Conservation (phyloP, 2,888 invertebrate species). For the Hecatera dysodea region DNA sequence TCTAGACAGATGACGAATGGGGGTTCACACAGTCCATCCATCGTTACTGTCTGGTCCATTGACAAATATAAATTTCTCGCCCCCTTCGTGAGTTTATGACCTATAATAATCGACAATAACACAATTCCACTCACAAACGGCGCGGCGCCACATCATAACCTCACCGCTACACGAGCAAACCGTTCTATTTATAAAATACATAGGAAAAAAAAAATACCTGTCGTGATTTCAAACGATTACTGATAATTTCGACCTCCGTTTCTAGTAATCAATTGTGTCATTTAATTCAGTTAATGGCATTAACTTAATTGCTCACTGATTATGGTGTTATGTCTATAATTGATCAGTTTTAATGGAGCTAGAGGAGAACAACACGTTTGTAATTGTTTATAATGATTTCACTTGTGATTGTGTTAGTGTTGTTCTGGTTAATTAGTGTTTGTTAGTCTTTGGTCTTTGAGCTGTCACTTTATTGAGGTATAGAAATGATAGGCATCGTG, state of each 20-base stretch:
- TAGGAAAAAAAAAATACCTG: slow-evolving; percentile 39
- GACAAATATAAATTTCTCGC: too few relatives aligned
- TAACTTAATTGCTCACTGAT: slow-evolving; percentile 83
- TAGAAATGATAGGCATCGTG: too few relatives aligned
- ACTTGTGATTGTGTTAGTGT: slow-evolving; percentile 30
- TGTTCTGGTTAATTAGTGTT: neutral
- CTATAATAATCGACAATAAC: too few relatives aligned
- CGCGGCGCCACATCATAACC: neutral
- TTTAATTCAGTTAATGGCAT: slow-evolving; percentile 86
- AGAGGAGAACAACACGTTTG: slow-evolving; percentile 56
- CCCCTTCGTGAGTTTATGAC: too few relatives aligned
- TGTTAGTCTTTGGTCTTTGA: neutral
- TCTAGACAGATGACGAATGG: too few relatives aligned
- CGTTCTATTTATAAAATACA: slow-evolving; percentile 17
- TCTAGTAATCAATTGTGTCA: slow-evolving; percentile 84
- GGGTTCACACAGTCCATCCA: too few relatives aligned
- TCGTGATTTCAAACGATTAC: slow-evolving; percentile 79
- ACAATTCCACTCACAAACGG: too few relatives aligned
- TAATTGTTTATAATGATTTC: slow-evolving; percentile 60
- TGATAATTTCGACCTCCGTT: slow-evolving; percentile 80
- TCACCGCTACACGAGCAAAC: slow-evolving; percentile 12
- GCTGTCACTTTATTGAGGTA: neutral
- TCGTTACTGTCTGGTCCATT: too few relatives aligned
- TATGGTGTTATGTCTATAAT: slow-evolving; percentile 85
- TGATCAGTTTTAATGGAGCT: slow-evolving; percentile 74